phyloP scores from a whole-genome alignment of 2,797 vertebrate genomes.

The Propithecus perrieri region DNA sequence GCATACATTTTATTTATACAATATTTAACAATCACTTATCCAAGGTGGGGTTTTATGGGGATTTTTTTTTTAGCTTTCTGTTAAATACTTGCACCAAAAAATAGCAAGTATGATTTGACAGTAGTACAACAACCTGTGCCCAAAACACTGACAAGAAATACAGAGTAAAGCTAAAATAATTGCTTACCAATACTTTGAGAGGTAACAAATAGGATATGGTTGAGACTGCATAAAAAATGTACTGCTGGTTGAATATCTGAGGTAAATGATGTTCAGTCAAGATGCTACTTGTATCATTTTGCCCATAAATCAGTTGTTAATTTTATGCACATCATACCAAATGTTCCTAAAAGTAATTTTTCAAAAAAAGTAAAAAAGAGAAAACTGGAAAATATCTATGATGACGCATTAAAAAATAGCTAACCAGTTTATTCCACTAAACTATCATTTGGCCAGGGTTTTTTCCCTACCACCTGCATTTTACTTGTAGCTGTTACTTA shows the following conservation, averaged over 20 bases:
- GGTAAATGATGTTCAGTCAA: conserved; percentile 90
- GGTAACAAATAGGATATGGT: conserved; percentile 87
- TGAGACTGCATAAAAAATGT: conserved; percentile 85
- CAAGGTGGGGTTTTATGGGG: conserved; percentile 80
- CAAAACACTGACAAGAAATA: conserved; percentile 88
- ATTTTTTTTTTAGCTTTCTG: conserved; percentile 81
- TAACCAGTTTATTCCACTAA: conserved; percentile 71
- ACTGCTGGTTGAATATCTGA: conserved; percentile 93
- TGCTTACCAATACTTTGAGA: conserved; percentile 87
- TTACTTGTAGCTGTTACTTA: conserved; percentile 65
- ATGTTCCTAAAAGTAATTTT: conserved; percentile 80
- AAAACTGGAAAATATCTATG: conserved; percentile 75
- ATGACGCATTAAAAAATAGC: conserved; percentile 40
- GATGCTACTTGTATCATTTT: conserved; percentile 85
- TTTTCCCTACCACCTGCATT: conserved; percentile 53
- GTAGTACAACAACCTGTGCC: conserved; percentile 91
- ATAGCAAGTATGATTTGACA: conserved; percentile 88
- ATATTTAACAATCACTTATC: conserved; percentile 95
- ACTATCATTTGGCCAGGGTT: conserved; percentile 44
- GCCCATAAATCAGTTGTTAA: conserved; percentile 80
- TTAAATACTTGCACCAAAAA: conserved; percentile 88
- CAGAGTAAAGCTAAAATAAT: conserved; percentile 87
- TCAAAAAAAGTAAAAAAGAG: conserved; percentile 80
- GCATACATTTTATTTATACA: conserved; percentile 96
- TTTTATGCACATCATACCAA: conserved; percentile 84